A percentile compares a stretch with the other conserved stretches of the same genome.
Conservation (phyloP, 2,888 invertebrate genomes). For the Rhagonycha lutea region DNA sequence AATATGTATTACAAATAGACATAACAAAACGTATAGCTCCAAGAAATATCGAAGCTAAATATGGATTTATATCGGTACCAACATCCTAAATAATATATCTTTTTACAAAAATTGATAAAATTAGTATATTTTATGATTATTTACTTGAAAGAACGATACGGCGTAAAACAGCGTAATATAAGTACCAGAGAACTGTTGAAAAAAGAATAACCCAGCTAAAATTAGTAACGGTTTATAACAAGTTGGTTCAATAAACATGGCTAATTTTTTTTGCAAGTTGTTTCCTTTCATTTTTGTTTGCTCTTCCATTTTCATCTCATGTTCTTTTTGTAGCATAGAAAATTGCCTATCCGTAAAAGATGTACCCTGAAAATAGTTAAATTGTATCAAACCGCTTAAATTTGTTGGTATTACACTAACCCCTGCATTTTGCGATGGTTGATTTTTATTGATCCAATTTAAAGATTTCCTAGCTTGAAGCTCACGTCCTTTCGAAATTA, state of each 20-base stretch:
- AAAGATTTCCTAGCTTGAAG: constrained; percentile 59
- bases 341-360: constrained; percentile 58
- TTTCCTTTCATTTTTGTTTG: constrained; percentile 47
- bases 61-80: constrained; percentile 57
- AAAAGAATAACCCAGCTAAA: constrained; percentile 59
- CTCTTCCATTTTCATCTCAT: constrained; percentile 54
- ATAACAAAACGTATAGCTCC: constrained; percentile 60
- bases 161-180: constrained; percentile 65
- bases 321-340: constrained; percentile 58
- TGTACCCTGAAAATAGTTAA: constrained; percentile 44
- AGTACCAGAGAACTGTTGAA: constrained; percentile 64
- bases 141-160: constrained; percentile 61
- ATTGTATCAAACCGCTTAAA: constrained; percentile 8
- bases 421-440: constrained; percentile 52
- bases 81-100: constrained; percentile 52
- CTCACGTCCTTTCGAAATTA: constrained; percentile 59
- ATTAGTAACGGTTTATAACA: constrained; percentile 64
- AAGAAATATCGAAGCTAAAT: constrained; percentile 60
- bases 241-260: constrained; percentile 59
- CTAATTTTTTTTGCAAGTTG: constrained; percentile 46
- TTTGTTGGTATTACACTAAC: constrained; percentile 33
- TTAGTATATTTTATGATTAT: background rate
- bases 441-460: constrained; percentile 54
- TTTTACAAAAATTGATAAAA: background rate
- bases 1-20: constrained; percentile 60